These are phyloP conservation scores for Clupea harengus DNA, from an alignment of 2,113 vertebrate genomes.

Conservation along the genomic window DNA sequence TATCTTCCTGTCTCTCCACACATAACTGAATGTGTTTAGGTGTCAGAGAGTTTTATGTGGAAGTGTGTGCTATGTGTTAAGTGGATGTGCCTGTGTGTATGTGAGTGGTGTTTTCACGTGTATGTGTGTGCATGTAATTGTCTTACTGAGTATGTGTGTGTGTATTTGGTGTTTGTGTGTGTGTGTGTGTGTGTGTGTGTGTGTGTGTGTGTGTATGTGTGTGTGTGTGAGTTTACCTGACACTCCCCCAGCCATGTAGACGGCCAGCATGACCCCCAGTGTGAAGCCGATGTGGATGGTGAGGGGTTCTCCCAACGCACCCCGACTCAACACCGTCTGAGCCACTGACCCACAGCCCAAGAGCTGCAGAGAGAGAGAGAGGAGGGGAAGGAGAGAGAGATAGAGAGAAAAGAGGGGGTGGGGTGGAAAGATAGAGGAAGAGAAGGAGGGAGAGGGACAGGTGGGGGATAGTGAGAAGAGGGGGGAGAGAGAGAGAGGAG, in stretches of 20 bases:
- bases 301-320: conserved; percentile 71
- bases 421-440: neutral
- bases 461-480: neutral
- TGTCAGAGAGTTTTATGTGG: neutral
- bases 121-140: neutral
- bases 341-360: conserved; percentile 90
- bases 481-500: neutral
- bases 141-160: neutral
- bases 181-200: neutral
- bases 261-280: conserved; percentile 82
- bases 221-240: conserved; percentile 77
- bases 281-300: conserved; percentile 84
- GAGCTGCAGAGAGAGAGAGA: conserved; percentile 67
- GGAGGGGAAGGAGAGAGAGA: neutral
- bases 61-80: neutral
- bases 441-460: conserved; percentile 18
- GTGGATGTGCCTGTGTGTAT: neutral
- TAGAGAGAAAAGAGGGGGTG: neutral
- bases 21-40: too few species aligned
- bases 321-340: conserved; percentile 85
- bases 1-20: too few species aligned
- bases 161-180: neutral
- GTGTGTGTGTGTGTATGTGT: neutral
- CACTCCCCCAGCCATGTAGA: conserved; percentile 85
- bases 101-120: neutral